These are phyloP conservation scores for Aulostomus chinensis DNA, from an alignment of 2,797 vertebrate species.

Conservation along the genomic window DNA sequence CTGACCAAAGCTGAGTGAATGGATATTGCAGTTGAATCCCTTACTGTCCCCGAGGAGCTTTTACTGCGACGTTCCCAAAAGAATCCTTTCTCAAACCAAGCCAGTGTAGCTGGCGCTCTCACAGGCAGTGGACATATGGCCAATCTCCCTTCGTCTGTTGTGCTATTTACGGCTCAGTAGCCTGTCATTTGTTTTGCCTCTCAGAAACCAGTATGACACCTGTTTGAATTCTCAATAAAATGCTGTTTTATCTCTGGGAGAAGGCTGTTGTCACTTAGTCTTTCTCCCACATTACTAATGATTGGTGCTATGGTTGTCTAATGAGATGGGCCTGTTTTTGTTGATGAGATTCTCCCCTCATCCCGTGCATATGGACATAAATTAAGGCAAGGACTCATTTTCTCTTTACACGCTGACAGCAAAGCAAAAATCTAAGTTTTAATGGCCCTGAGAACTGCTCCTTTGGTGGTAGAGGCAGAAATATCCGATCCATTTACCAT, in stretches of 20 bases:
- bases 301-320: constrained; percentile 34
- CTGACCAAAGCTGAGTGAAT: constrained; percentile 43
- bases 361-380: constrained; percentile 33
- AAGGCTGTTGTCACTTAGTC: constrained; percentile 64
- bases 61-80: constrained; percentile 69
- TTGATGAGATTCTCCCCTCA: constrained; percentile 33
- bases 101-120: constrained; percentile 65
- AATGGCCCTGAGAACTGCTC: background rate
- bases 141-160: constrained; percentile 76
- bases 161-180: constrained; percentile 79
- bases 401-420: constrained; percentile 18
- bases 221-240: constrained; percentile 81
- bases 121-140: constrained; percentile 77
- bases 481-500: background rate
- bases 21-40: constrained; percentile 46
- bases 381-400: constrained; percentile 28
- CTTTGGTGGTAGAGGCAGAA: background rate
- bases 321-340: constrained; percentile 42
- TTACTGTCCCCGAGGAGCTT: constrained; percentile 63
- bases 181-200: constrained; percentile 74
- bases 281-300: constrained; percentile 47
- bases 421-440: constrained; percentile 6
- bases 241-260: constrained; percentile 53
- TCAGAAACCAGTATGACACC: constrained; percentile 77
- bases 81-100: constrained; percentile 65